Conservation (phyloP, 2,797 vertebrate genomes). For the Nyctibius grandis region DNA sequence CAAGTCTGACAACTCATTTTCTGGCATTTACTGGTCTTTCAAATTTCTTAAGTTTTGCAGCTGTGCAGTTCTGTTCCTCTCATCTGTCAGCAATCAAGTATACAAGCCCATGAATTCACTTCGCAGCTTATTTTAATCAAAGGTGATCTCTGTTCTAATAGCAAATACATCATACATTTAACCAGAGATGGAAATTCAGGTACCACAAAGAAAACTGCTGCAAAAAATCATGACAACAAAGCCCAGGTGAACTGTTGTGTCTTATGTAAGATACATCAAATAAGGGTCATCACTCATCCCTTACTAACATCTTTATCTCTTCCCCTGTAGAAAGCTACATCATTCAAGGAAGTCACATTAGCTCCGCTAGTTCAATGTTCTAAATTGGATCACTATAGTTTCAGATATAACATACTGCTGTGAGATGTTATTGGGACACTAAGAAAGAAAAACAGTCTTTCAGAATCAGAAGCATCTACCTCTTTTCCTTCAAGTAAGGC, state of each 20-base stretch:
- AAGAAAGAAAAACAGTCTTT: not conserved
- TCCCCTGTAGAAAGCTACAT: not conserved
- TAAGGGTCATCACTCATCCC: not conserved
- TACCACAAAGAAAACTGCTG: not conserved
- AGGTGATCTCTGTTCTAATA: not conserved
- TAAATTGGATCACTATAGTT: not conserved
- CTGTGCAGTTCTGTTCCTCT: slow-evolving; percentile 1
- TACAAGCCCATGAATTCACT: not conserved
- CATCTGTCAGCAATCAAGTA: not conserved
- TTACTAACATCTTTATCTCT: not conserved
- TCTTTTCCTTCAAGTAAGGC: not conserved
- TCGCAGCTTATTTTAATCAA: not conserved
- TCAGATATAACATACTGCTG: not conserved
- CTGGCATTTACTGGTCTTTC: not conserved
- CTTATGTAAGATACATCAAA: not conserved
- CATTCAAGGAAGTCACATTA: not conserved
- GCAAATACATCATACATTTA: not conserved
- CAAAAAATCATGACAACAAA: not conserved
- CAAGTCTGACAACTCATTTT: not conserved
- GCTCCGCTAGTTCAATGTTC: not conserved
- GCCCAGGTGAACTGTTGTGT: not conserved
- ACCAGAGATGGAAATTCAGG: not conserved
- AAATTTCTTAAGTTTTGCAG: not conserved
- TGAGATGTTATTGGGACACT: not conserved
- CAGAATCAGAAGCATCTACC: not conserved